Evolutionary conservation across 2,888 invertebrate species (phyloP), one percentile per base, ranked within the genome.

Genomic region (Exocentrus adspersus): DNA sequence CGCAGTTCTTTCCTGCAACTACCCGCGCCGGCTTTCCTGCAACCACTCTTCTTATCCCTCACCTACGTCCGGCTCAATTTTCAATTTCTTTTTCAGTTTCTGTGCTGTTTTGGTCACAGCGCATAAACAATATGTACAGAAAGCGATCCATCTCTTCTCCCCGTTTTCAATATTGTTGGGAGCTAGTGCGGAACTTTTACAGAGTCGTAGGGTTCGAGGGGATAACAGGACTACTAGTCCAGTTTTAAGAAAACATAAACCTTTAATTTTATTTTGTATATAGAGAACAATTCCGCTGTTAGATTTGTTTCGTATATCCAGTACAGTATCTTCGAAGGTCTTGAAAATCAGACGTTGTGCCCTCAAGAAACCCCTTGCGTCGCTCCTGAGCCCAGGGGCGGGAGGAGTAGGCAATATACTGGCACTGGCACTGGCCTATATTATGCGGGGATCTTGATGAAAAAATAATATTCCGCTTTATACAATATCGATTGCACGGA

Each of bases 101-200:
- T 72, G 74, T 57, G 57, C 19, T 57, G 57, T 57, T 57, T 57
- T 46, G 46, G 69, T 71, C 65, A 70, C 69, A 65, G 72, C 78
- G 79, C 78, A 80, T 79, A 80, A 79, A 79, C 79, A 79, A n/a
- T n/a, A n/a, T n/a, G 78, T 77, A 78, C 78, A 75, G 76, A 78
- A 78, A 77, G 77, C 78, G 75, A 80, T 79, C 79, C 79, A 79
- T 80, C 80, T 79, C 59, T 70, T 70, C 72, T 72, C 76, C 73
- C 75, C 73, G 72, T 74, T 79, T 79, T 77, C 79, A 79, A 79
- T 79, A 79, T 75, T 69, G 71, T 68, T 64, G 68, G 64, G 62
- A n/a, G n/a, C n/a, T n/a, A n/a, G n/a, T 64, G 52, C 54, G 56
- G 53, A 14, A 24, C 24, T 7, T 3, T 5, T 3, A 24, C 24